Evolutionary conservation across 2,797 vertebrate species (phyloP).

Genomic region (Prunella strophiata): DNA sequence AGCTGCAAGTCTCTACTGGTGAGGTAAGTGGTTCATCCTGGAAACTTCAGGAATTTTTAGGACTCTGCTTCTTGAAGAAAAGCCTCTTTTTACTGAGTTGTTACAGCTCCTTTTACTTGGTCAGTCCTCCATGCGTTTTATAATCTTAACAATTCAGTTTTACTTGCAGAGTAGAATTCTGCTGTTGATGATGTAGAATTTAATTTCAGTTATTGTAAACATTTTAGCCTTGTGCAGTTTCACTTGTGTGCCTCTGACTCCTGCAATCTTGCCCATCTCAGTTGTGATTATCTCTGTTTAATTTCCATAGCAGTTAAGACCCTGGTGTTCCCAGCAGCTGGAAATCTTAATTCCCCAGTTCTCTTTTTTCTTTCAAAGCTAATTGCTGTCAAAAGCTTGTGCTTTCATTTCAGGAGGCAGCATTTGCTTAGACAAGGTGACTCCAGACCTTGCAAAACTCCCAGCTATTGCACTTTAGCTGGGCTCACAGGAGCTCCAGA

Average conservation of each 20-base stretch:
- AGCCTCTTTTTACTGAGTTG: not conserved
- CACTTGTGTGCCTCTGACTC: not conserved
- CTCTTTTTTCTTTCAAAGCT: conserved; percentile 9
- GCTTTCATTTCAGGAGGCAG: not conserved
- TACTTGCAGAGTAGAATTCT: not conserved
- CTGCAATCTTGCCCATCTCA: not conserved
- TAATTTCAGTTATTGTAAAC: not conserved
- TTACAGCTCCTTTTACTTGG: not conserved
- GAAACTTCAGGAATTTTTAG: not conserved
- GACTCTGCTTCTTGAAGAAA: not conserved
- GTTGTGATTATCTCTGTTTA: not conserved
- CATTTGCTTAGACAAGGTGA: conserved; percentile 44
- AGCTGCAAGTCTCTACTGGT: not conserved
- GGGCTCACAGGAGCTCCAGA: not conserved
- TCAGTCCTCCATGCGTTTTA: not conserved
- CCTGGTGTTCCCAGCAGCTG: not conserved
- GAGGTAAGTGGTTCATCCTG: not conserved
- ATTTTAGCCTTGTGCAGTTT: not conserved
- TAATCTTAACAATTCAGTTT: not conserved
- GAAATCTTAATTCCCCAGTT: conserved; percentile 7
- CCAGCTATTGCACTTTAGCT: not conserved
- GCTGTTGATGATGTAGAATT: not conserved
- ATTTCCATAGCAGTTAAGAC: conserved; percentile 34
- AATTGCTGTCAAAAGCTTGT: not conserved
- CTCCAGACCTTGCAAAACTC: not conserved